Evolutionary conservation across 2,113 vertebrate genomes (phyloP), one percentile per base, ranked within the genome.

Genomic region (Lophotis ruficrista): DNA sequence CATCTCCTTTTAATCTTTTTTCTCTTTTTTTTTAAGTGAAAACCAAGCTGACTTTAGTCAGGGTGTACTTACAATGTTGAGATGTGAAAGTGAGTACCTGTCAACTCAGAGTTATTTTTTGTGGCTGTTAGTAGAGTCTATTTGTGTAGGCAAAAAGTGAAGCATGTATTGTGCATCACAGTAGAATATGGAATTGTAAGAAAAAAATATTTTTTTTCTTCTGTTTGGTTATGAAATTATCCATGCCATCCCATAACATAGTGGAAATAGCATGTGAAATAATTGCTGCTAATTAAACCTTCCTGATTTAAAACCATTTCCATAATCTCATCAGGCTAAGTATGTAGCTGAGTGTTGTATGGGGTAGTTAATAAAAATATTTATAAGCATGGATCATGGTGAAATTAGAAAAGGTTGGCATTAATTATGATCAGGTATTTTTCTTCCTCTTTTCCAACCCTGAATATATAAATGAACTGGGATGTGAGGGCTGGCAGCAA

Each of bases 311-410:
- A 96, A 96, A 71, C 56, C 23, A 71, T 92, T 93, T 70, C 45
- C 65, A 25, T 94, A 87, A 96, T 92, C 69, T 92, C 83, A 87
- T 96, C 89, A 94, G 35, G 45, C 24, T 89, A 84, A 94, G 31
- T 78, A 53, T 1, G 6, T 89, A 87, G 65, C 69, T 82, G 69
- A 95, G 33, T 87, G 57, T 78, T 79, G 35, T 60, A 86, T 78
- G 60, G 72, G 79, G 48, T 92, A 58, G 51, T 38, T 82, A 95
- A 84, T 92, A 77, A 84, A 92, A 92, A 76, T 84, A 90, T 78
- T 89, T 92, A 17, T 68, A 79, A 84, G 45, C n/a, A 27, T 47
- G 65, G 76, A 76, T 92, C 83, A 38, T 35, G 45, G 22, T 78
- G 60, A 96, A 92, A 84, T 78, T 75, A 77, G 83, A 75, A 92